phyloP scores from a whole-genome alignment of 2,888 invertebrate species.

The Polydrusus tereticollis region DNA sequence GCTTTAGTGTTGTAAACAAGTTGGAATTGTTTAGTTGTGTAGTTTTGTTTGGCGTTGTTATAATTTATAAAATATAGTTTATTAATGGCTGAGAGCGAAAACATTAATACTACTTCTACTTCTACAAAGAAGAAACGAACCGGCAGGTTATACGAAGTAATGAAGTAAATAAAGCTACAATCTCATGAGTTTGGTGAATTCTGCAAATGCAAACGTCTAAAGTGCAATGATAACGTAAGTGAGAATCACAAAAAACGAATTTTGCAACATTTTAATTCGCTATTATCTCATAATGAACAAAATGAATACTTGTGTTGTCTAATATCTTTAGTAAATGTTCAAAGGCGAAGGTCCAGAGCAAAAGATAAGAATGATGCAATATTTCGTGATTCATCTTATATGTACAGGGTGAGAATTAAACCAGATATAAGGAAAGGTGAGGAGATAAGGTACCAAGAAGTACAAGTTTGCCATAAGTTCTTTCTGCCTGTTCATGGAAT shows the following conservation, averaged over 20 bases:
- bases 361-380: conserved; percentile 15
- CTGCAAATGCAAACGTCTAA: conserved; percentile 24
- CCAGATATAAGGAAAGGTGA: neutral
- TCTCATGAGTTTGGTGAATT: neutral
- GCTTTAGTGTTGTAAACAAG: too few species aligned
- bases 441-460: neutral
- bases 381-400: conserved; percentile 12
- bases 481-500: conserved; percentile 18
- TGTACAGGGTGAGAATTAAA: conserved; percentile 18
- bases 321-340: conserved; percentile 12
- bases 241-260: conserved; percentile 12
- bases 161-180: conserved; percentile 16
- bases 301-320: conserved; percentile 11
- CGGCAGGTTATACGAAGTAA: conserved; percentile 13
- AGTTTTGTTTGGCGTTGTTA: neutral
- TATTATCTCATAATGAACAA: conserved; percentile 8
- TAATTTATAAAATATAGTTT: neutral
- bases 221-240: conserved; percentile 15
- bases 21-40: neutral
- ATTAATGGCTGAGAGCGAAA: conserved; percentile 4
- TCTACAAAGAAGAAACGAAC: conserved; percentile 2
- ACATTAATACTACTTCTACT: neutral
- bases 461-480: conserved; percentile 16
- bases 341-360: conserved; percentile 6
- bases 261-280: conserved; percentile 9